Base-by-base conservation (phyloP, 2,113 vertebrate species). In the Neopipo cinnamomea region DNA sequence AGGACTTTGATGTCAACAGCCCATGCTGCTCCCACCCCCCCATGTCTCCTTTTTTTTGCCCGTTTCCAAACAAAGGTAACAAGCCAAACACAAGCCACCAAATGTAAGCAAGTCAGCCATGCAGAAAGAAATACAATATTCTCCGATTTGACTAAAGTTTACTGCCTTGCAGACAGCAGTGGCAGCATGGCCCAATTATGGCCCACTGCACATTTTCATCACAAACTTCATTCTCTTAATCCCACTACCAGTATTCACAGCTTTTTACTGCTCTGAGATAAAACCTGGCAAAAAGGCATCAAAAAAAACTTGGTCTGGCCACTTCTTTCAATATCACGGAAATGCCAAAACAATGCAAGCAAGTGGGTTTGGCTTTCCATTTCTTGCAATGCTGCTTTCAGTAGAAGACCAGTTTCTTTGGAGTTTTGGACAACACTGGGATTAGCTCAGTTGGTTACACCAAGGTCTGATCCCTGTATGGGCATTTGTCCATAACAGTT, bases 41-140 rank as follows among this genome's bases (percentile, higher is more conserved):
- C 7, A 0, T 1, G 11, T 25, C 7, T 46, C 9, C 6, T 11
- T 8, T 35, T 24, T 55, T 76, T 16, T 33, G 1, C 53, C 27
- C 20, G 27, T 30, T 85, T 86, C 52, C 27, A 71, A 92, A 65
- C 14, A 20, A 79, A 91, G 24, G 35, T 73, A 88, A 70, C 37
- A 52, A 89, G 53, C 14, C 49, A 83, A 91, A 88, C 3, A 5
- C 5, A 56, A 78, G 42, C 28, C 47, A 72, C 9, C 5, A 4
- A 88, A 70, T 14, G 1, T 12, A 63, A 78, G n/a, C 72, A 89
- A 87, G n/a, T 24, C 62, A 76, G 39, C 10, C 61, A 42, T 0
- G 0, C 31, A 76, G 49, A 78, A 68, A 88, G 18, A 56, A 75
- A 28, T 7, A 33, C 2, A 8, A 2, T 25, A 55, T 31, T 55